Conservation (phyloP, 2,113 vertebrate genomes). For the Periophthalmus modestus region DNA sequence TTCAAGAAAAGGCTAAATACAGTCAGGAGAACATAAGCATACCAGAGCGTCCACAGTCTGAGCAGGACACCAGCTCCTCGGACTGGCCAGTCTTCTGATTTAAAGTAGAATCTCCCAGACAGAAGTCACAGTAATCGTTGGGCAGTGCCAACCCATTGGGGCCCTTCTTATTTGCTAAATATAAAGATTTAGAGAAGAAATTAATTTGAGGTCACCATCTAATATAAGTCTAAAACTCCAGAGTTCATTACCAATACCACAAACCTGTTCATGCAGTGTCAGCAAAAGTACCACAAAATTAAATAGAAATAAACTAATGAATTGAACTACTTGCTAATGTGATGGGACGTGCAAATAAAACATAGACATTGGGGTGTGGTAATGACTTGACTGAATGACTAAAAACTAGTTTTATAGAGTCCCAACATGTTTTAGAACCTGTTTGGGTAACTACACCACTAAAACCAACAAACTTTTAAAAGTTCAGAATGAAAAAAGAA, state of each 20-base stretch:
- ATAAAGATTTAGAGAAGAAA: slow-evolving; percentile 9
- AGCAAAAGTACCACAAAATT: not conserved
- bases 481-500: slow-evolving; percentile 38
- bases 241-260: slow-evolving; percentile 2
- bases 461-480: slow-evolving; percentile 6
- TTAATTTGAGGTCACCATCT: not conserved
- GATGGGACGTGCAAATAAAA: slow-evolving; percentile 32
- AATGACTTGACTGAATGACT: slow-evolving; percentile 25
- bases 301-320: slow-evolving; percentile 31
- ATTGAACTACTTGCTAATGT: slow-evolving; percentile 40
- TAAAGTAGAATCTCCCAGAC: slow-evolving; percentile 93
- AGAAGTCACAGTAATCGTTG: slow-evolving; percentile 98
- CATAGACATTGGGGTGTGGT: slow-evolving; percentile 12
- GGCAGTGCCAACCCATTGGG: slow-evolving; percentile 91
- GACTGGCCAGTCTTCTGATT: slow-evolving; percentile 97
- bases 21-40: not conserved
- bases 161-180: slow-evolving; percentile 87
- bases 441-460: slow-evolving; percentile 5
- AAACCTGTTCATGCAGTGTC: slow-evolving; percentile 19
- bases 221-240: not conserved
- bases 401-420: slow-evolving; percentile 13
- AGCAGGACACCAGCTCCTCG: slow-evolving; percentile 94
- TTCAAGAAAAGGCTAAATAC: not conserved
- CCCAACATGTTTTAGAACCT: slow-evolving; percentile 31
- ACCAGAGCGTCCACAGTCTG: slow-evolving; percentile 96